phyloP scores from a whole-genome alignment of 92 coral and sea anemone species.

The Zoanthus sansibaricus region DNA sequence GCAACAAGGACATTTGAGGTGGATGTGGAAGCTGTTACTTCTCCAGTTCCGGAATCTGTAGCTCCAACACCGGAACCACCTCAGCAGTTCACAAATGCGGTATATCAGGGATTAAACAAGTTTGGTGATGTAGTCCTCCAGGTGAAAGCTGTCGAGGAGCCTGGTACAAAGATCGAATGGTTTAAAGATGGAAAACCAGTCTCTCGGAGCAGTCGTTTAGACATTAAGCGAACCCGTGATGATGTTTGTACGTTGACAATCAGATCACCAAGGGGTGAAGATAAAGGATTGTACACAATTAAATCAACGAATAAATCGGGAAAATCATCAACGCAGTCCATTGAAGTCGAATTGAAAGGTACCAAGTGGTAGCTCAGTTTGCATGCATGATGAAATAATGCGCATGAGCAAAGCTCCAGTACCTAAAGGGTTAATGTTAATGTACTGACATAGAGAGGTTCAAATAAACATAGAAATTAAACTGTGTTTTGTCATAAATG shows the following conservation, averaged over 20 bases:
- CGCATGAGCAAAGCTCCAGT: neutral
- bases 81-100: neutral
- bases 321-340: conserved; percentile 32
- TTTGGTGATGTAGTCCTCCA: conserved; percentile 26
- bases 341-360: conserved; percentile 44
- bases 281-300: conserved; percentile 84
- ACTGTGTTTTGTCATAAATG: too few species aligned
- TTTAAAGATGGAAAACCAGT: conserved; percentile 73
- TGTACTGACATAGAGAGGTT: neutral
- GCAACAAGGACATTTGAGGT: conserved; percentile 83
- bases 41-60: conserved; percentile 1
- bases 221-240: conserved; percentile 64
- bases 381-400: neutral
- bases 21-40: conserved; percentile 72
- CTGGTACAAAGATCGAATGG: conserved; percentile 85
- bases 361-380: conserved; percentile 8
- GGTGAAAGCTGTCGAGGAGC: conserved; percentile 50
- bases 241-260: conserved; percentile 74
- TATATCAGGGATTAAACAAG: conserved; percentile 1
- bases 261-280: conserved; percentile 68
- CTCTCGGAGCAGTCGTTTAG: conserved; percentile 65
- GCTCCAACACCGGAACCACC: neutral
- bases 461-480: neutral
- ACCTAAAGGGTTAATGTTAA: neutral
- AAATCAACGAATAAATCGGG: conserved; percentile 86